Evolutionary conservation across 2,888 invertebrate genomes (phyloP).

Genomic region (Hydropsyche betteni): DNA sequence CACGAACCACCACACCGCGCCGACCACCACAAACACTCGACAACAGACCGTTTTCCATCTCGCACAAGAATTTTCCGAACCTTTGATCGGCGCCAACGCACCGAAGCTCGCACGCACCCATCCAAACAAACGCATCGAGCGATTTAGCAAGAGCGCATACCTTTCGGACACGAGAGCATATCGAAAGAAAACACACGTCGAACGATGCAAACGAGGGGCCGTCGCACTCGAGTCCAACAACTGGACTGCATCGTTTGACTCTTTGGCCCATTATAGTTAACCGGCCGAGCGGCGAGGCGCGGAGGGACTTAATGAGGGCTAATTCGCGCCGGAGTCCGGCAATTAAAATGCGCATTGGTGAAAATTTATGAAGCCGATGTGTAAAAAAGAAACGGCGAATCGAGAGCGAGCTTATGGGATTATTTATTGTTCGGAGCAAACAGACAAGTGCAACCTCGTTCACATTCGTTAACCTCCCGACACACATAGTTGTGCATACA

Average conservation of each 20-base stretch:
- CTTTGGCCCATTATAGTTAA: constrained; percentile 43
- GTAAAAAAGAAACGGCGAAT: neutral
- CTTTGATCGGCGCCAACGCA: too few species aligned
- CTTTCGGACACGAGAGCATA: neutral
- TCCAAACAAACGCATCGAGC: neutral
- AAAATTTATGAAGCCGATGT: neutral
- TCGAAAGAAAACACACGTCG: neutral
- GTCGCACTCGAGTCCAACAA: constrained; percentile 30
- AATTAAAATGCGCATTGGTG: neutral
- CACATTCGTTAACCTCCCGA: constrained; percentile 19
- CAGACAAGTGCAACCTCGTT: constrained; percentile 17
- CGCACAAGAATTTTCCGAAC: too few species aligned
- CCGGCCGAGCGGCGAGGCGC: constrained; percentile 24
- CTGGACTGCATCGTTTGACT: constrained; percentile 47
- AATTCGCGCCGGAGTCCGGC: neutral
- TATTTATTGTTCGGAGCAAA: constrained; percentile 10
- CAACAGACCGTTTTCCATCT: too few species aligned
- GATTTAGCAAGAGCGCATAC: too few species aligned
- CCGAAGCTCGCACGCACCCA: too few species aligned
- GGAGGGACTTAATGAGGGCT: constrained; percentile 12
- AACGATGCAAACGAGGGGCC: constrained; percentile 1
- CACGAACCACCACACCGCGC: too few species aligned
- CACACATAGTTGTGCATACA: constrained; percentile 17
- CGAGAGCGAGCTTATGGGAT: neutral
- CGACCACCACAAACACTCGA: too few species aligned